A percentile compares a stretch with the other conserved stretches of the same genome.
Conservation (phyloP, 1,140 invertebrate species). For the Drosophila trapezifrons region DNA sequence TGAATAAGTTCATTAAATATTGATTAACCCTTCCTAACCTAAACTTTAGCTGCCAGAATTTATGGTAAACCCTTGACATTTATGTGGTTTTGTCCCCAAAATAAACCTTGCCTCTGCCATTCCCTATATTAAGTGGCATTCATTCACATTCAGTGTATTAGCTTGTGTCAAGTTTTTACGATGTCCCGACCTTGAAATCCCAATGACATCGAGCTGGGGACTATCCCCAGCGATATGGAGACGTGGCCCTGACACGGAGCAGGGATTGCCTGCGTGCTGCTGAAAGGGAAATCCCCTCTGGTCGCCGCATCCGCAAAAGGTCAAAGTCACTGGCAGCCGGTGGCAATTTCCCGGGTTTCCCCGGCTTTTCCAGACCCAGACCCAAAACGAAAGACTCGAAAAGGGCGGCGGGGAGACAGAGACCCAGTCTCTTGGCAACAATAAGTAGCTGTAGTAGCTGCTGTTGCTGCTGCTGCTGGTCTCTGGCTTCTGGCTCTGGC, state of each 20-base stretch:
- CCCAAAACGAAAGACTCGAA: conserved; percentile 15
- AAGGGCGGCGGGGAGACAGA: conserved; percentile 17
- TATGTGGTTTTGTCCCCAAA: not conserved
- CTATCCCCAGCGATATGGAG: conserved; percentile 1
- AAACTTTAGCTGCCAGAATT: not conserved
- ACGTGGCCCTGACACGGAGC: conserved; percentile 24
- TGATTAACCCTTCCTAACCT: no score
- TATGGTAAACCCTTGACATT: no score
- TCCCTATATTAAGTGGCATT: conserved; percentile 12
- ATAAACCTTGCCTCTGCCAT: not conserved
- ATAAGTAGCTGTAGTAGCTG: conserved; percentile 65
- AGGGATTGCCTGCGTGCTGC: conserved; percentile 48
- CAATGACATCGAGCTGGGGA: conserved; percentile 26
- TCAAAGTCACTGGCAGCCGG: conserved; percentile 56
- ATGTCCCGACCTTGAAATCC: conserved; percentile 63
- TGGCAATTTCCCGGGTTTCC: conserved; percentile 38
- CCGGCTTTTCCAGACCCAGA: conserved; percentile 9
- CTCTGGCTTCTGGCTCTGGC: conserved; percentile 28
- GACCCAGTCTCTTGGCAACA: conserved; percentile 48
- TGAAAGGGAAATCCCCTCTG: conserved; percentile 48
- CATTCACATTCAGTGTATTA: conserved; percentile 33
- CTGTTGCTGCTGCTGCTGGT: conserved; percentile 21
- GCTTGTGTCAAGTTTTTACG: conserved; percentile 56
- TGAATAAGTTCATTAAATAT: not conserved
- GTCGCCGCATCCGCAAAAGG: conserved; percentile 40